These are phyloP conservation scores for Caiman crocodilus DNA, from an alignment of 2,797 vertebrate species.

Conservation along the genomic window DNA sequence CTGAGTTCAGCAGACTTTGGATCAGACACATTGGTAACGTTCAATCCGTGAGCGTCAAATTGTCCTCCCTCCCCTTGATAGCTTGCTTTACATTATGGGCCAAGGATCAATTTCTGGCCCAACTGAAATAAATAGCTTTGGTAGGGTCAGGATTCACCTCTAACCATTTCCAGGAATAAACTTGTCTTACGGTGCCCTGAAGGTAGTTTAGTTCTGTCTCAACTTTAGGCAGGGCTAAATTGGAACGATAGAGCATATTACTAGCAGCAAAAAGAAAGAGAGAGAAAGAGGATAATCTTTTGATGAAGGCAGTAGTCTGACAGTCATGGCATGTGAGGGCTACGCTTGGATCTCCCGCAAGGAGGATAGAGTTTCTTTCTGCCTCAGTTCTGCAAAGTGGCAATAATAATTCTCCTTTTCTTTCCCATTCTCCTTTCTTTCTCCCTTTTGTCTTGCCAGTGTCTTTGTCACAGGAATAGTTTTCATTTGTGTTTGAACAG, in stretches of 20 bases:
- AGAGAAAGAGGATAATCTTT: background rate
- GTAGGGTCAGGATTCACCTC: background rate
- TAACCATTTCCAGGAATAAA: background rate
- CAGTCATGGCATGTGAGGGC: background rate
- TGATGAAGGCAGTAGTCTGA: background rate
- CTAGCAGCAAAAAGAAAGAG: background rate
- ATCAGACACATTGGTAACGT: background rate
- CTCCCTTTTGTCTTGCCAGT: background rate
- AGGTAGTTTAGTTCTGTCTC: background rate
- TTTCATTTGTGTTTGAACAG: background rate
- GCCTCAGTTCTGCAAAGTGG: background rate
- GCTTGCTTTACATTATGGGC: background rate
- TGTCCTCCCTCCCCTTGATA: background rate
- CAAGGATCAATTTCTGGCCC: background rate
- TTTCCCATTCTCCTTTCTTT: too few species aligned
- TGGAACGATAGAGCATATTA: background rate
- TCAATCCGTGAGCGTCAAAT: background rate
- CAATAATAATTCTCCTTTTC: background rate
- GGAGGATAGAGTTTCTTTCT: background rate
- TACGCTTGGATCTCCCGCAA: background rate
- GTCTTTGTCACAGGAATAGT: rapidly evolving
- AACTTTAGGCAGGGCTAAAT: background rate
- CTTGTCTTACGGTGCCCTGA: background rate
- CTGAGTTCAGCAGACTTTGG: background rate
- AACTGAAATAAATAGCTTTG: background rate